phyloP scores from a whole-genome alignment of 2,113 vertebrate genomes.

The Seriola rivoliana region DNA sequence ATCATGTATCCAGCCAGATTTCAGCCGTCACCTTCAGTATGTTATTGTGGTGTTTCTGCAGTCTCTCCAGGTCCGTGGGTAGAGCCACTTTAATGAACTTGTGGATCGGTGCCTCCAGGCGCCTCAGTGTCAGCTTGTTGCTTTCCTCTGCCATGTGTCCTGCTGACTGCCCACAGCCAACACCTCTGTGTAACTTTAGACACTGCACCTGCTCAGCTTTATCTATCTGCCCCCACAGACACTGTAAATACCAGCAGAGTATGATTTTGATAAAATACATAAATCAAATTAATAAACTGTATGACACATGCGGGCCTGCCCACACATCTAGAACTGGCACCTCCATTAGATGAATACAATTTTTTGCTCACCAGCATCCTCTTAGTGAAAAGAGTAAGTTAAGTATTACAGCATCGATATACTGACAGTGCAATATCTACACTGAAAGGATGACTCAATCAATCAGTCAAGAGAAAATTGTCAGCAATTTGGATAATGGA shows the following conservation, averaged over 20 bases:
- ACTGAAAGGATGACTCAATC: background rate
- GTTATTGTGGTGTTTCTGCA: slow-evolving; percentile 96
- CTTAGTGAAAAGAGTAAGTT: background rate
- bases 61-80: slow-evolving; percentile 96
- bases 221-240: slow-evolving; percentile 57
- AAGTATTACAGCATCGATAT: background rate
- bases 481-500: background rate
- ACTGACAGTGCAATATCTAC: background rate
- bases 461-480: background rate
- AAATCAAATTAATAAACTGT: slow-evolving; percentile 51
- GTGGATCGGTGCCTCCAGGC: slow-evolving; percentile 93
- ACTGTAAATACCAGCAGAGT: slow-evolving; percentile 60
- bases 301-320: slow-evolving; percentile 39
- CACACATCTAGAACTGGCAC: slow-evolving; percentile 46
- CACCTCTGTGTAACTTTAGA: slow-evolving; percentile 63
- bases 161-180: slow-evolving; percentile 59
- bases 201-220: slow-evolving; percentile 58
- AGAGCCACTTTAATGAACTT: slow-evolving; percentile 98
- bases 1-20: slow-evolving; percentile 33
- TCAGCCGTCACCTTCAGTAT: slow-evolving; percentile 92
- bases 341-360: background rate
- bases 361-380: slow-evolving; percentile 15
- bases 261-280: slow-evolving; percentile 45
- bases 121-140: slow-evolving; percentile 91
- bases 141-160: slow-evolving; percentile 91